Conservation (phyloP, 2,797 vertebrate genomes). For the Euthynnus affinis region DNA sequence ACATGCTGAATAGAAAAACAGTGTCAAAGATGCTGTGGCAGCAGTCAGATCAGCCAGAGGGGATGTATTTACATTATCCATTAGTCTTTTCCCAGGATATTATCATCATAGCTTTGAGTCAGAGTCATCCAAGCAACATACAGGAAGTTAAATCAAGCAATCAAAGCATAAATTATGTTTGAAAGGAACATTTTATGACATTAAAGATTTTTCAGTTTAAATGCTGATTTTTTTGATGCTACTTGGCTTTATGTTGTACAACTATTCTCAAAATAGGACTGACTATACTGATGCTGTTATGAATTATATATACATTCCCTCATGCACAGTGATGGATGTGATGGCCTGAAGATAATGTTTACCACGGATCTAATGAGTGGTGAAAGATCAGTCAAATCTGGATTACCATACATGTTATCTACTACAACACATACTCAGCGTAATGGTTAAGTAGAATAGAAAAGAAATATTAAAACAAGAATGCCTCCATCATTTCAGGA, state of each 20-base stretch:
- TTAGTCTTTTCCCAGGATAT: neutral
- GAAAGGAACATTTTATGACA: neutral
- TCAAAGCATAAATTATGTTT: neutral
- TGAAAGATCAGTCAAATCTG: neutral
- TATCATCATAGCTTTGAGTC: neutral
- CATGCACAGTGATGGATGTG: neutral
- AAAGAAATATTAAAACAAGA: neutral
- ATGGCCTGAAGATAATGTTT: neutral
- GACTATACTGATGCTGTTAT: neutral
- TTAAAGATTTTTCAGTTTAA: neutral
- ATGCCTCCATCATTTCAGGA: neutral
- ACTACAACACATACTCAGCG: no score
- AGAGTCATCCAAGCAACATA: neutral
- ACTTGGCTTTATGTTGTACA: neutral
- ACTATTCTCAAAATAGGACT: neutral
- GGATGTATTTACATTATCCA: neutral
- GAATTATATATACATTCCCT: neutral
- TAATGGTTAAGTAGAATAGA: neutral
- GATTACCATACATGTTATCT: neutral
- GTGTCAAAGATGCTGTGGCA: neutral
- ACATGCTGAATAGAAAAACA: no score
- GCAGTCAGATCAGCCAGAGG: neutral
- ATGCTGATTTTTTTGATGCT: neutral
- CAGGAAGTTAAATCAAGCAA: neutral
- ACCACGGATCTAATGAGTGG: neutral